These are phyloP conservation scores for Thaumatotibia leucotreta DNA, from an alignment of 1,140 invertebrate genomes.

Conservation along the genomic window DNA sequence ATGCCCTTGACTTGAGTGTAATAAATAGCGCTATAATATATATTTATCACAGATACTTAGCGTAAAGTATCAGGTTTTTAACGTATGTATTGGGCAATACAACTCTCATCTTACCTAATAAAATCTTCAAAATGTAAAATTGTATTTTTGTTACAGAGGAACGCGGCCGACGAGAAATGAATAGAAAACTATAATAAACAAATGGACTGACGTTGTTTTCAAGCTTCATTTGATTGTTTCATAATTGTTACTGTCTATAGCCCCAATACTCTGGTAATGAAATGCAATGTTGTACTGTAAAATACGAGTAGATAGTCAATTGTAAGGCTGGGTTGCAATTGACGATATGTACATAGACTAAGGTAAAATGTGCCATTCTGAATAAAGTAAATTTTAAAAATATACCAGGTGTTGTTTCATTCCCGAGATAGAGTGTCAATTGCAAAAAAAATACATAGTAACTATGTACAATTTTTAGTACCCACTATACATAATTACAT, in stretches of 20 bases:
- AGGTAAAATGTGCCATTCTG: constrained; percentile 43
- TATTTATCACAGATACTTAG: too few relatives aligned
- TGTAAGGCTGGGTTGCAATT: constrained; percentile 68
- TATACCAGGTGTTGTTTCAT: not conserved
- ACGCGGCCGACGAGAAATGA: constrained; percentile 49
- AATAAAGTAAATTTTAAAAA: constrained; percentile 17
- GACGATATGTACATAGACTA: constrained; percentile 39
- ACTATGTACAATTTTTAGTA: too few relatives aligned
- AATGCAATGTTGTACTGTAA: constrained; percentile 13
- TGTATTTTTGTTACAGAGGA: constrained; percentile 44
- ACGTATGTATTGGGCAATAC: too few relatives aligned
- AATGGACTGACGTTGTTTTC: constrained; percentile 43
- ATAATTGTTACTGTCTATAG: constrained; percentile 20
- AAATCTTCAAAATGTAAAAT: too few relatives aligned
- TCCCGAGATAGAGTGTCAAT: too few relatives aligned
- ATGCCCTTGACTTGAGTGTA: too few relatives aligned
- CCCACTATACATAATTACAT: too few relatives aligned
- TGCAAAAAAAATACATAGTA: too few relatives aligned
- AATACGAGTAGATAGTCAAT: constrained; percentile 32
- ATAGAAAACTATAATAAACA: constrained; percentile 21
- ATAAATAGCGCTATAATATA: too few relatives aligned
- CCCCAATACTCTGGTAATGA: constrained; percentile 33
- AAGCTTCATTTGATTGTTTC: constrained; percentile 26
- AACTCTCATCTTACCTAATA: too few relatives aligned
- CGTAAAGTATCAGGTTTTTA: too few relatives aligned